Evolutionary conservation across 2,113 vertebrate species (phyloP), one percentile per base, ranked within the genome.

Genomic region (Microcebus jonahi): DNA sequence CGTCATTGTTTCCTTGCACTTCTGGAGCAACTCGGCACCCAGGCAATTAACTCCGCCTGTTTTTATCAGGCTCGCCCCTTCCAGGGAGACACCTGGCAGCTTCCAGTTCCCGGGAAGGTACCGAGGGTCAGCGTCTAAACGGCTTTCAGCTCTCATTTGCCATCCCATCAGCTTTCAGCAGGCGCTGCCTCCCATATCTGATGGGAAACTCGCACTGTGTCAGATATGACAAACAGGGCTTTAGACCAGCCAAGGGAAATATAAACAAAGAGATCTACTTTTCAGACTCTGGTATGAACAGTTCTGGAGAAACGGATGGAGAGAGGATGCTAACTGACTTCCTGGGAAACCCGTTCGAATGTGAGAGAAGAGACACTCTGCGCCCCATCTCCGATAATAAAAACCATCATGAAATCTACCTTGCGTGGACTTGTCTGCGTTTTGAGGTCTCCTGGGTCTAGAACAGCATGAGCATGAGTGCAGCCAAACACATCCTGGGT

Each of bases 11-110:
- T 80, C 39, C 92, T 36, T 5, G 0, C 88, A 13, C 91, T 85
- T 93, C 55, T 88, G 93, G 81, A n/a, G 79, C 70, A 20, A 84
- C 85, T 71, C 36, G 4, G 92, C 61, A 63, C 89, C 98, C 95
- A 97, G 97, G 97, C 95, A 98, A 97, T 96, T 95, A 97, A 96
- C 87, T 84, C 93, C n/a, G 76, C 93, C 96, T 91, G 90, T 81
- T 97, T 75, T 57, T 3, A 87, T 31, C 23, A 36, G 95, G 97
- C 97, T 80, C 34, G 21, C 92, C 92, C 97, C 94, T 17, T 17
- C 95, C 63, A 88, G 90, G 8, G 61, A 76, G 97, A 90, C 31
- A 63, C 79, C 88, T 42, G 17, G 79, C 90, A 5, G 14, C 70
- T 73, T 77, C 86, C 59, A 18, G 36, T 1, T 68, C 55, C 39